Evolutionary conservation across 2,113 vertebrate genomes (phyloP).

Genomic region (Amphiprion ocellaris): DNA sequence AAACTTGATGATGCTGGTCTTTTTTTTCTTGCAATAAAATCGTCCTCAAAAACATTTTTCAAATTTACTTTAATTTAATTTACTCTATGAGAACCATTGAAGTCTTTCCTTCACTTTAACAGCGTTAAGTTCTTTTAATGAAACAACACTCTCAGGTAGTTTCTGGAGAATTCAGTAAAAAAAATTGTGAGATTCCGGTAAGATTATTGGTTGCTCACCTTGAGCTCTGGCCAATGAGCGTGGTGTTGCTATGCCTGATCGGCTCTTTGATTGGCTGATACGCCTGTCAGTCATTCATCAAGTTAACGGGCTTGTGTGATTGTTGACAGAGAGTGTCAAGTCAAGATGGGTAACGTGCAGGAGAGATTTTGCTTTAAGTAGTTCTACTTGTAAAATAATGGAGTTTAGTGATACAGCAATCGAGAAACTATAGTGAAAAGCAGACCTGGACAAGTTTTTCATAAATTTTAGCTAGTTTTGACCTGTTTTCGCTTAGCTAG

Average conservation of each 20-base stretch:
- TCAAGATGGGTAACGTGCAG: slow-evolving; percentile 36
- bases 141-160: background rate
- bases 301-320: slow-evolving; percentile 22
- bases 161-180: background rate
- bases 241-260: slow-evolving; percentile 80
- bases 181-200: background rate
- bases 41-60: background rate
- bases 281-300: slow-evolving; percentile 66
- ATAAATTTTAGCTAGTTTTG: too few species aligned
- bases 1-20: background rate
- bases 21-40: background rate
- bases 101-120: fast-evolving
- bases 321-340: slow-evolving; percentile 50
- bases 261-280: slow-evolving; percentile 70
- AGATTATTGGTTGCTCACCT: slow-evolving; percentile 45
- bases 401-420: fast-evolving
- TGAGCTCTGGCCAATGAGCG: slow-evolving; percentile 68
- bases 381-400: background rate
- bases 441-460: too few species aligned
- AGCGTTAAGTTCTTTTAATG: background rate
- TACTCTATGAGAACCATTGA: background rate
- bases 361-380: background rate
- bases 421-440: background rate
- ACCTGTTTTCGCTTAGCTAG: too few species aligned
- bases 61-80: too few species aligned